Percentiles rank a stretch among this genome's conserved stretches.
Conservation (phyloP, 1,140 invertebrate species). For the Dinoponera quadriceps region DNA sequence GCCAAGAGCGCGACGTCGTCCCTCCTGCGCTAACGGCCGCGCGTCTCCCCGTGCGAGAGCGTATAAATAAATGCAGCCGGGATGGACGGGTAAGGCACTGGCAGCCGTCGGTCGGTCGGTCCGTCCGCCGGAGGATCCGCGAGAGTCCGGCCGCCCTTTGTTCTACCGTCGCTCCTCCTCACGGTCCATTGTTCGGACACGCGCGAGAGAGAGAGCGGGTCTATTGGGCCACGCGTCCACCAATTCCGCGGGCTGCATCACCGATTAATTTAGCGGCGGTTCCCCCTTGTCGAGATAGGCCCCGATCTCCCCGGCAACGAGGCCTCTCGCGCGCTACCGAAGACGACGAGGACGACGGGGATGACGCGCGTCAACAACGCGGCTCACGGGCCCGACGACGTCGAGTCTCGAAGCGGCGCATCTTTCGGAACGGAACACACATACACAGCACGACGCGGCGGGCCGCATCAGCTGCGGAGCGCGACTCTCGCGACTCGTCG, state of each 20-base stretch:
- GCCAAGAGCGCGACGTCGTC: not conserved
- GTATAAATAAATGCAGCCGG: conserved; percentile 43
- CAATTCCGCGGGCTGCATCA: conserved; percentile 29
- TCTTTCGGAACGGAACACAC: conserved; percentile 65
- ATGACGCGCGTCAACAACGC: not conserved
- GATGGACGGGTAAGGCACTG: not conserved
- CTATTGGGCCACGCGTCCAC: conserved; percentile 8
- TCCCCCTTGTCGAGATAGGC: not conserved
- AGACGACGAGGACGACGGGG: no score
- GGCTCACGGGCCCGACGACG: not conserved
- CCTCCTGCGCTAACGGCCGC: not conserved
- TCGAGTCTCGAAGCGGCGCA: conserved; percentile 50
- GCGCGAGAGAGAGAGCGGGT: not conserved
- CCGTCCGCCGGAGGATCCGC: not conserved
- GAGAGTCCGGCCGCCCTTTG: conserved; percentile 28
- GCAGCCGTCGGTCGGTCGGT: no score
- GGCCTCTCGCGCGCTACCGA: not conserved
- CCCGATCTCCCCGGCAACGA: not conserved
- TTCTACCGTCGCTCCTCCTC: conserved; percentile 30
- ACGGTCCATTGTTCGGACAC: conserved; percentile 3
- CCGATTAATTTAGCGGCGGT: not conserved
- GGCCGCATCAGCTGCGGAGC: conserved; percentile 65
- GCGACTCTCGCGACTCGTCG: conserved; percentile 67
- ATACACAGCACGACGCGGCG: conserved; percentile 36
- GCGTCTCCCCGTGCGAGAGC: not conserved